A percentile compares a stretch with the other conserved stretches of the same genome.
Conservation (phyloP, 2,797 vertebrate genomes). For the Benthosema pterotum region DNA sequence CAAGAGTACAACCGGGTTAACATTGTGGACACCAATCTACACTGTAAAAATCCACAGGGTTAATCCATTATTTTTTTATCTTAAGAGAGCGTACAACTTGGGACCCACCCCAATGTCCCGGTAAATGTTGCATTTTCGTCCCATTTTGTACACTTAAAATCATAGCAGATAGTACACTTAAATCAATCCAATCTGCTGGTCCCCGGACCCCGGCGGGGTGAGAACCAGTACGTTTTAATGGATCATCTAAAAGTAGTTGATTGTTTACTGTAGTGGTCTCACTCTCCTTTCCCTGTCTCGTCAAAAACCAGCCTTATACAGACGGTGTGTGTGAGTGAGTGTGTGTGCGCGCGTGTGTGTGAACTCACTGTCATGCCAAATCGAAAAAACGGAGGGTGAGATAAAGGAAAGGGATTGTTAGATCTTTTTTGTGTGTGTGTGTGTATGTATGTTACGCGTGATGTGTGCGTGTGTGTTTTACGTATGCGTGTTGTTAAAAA, state of each 20-base stretch:
- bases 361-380: conserved; percentile 80
- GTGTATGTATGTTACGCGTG: background rate
- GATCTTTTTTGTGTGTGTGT: conserved; percentile 7
- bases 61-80: too few species aligned
- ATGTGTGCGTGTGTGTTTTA: conserved; percentile 48
- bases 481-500: conserved; percentile 40
- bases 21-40: too few species aligned
- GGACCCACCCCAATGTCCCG: too few species aligned
- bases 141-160: too few species aligned
- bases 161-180: too few species aligned
- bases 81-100: too few species aligned
- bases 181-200: too few species aligned
- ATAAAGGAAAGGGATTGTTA: conserved; percentile 71
- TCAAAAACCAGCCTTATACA: conserved; percentile 54
- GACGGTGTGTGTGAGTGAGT: conserved; percentile 44
- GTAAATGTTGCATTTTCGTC: too few species aligned
- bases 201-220: too few species aligned
- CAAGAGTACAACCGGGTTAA: too few species aligned
- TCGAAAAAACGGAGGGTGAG: conserved; percentile 56
- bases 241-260: conserved; percentile 37
- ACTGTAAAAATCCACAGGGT: too few species aligned
- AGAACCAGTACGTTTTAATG: too few species aligned
- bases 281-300: conserved; percentile 36
- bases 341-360: conserved; percentile 24
- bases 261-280: conserved; percentile 49